Percentiles rank a stretch among this genome's conserved stretches.
Evolutionary conservation across 2,113 vertebrate genomes (phyloP).

Genomic region (cattle (Bos taurus)): ARS-UCD2.0 NC_037342.1:76151501-76152000

Average conservation of each 20-base stretch:
- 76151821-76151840: background rate
- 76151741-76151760: background rate
- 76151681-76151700: background rate
- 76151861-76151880: background rate
- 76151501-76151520: background rate
- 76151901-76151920: background rate
- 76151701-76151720: background rate
- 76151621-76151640: conserved; percentile 25
- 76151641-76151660: conserved; percentile 9
- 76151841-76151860: background rate
- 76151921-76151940: background rate
- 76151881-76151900: background rate
- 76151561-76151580: background rate
- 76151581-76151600: background rate
- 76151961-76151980: background rate
- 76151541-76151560: background rate
- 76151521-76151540: background rate
- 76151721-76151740: background rate
- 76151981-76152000: background rate
- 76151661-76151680: background rate
- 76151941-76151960: background rate
- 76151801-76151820: background rate
- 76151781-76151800: background rate
- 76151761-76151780: background rate
- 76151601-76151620: background rate